Evolutionary conservation across 2,888 invertebrate genomes (phyloP).

Genomic region (Baronia brevicornis): DNA sequence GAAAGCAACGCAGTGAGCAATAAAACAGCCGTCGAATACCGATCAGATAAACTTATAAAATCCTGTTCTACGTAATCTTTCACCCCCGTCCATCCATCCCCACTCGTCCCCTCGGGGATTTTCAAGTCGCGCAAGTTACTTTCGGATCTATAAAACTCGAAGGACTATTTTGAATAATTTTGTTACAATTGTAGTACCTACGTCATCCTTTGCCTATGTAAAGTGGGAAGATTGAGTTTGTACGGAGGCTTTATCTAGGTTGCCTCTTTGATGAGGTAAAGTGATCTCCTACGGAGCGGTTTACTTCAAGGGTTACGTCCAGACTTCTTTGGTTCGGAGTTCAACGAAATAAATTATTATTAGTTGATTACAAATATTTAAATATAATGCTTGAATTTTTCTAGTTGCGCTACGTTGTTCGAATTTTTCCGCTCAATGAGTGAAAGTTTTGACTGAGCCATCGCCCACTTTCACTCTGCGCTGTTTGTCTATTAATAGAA

Average conservation of each 20-base stretch:
- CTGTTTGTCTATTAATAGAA: too few species aligned
- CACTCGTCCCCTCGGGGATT: not conserved
- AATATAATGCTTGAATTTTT: too few species aligned
- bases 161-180: conserved; percentile 66
- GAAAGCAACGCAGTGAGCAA: conserved; percentile 11
- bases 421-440: too few species aligned
- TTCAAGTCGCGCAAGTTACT: conserved; percentile 22
- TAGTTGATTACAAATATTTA: too few species aligned
- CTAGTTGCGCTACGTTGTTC: too few species aligned
- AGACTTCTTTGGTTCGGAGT: too few species aligned
- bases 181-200: conserved; percentile 58
- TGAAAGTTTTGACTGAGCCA: too few species aligned
- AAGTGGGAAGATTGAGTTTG: conserved; percentile 54
- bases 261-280: too few species aligned
- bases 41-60: conserved; percentile 34
- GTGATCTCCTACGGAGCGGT: too few species aligned
- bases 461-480: too few species aligned
- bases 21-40: conserved; percentile 14
- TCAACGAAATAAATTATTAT: too few species aligned
- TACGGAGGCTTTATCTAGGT: conserved; percentile 17
- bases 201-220: conserved; percentile 57
- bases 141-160: conserved; percentile 41
- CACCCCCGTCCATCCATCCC: conserved; percentile 3
- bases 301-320: too few species aligned
- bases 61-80: conserved; percentile 24